Evolutionary conservation across 2,888 invertebrate species (phyloP).

Genomic region (Penaeus monodon): DNA sequence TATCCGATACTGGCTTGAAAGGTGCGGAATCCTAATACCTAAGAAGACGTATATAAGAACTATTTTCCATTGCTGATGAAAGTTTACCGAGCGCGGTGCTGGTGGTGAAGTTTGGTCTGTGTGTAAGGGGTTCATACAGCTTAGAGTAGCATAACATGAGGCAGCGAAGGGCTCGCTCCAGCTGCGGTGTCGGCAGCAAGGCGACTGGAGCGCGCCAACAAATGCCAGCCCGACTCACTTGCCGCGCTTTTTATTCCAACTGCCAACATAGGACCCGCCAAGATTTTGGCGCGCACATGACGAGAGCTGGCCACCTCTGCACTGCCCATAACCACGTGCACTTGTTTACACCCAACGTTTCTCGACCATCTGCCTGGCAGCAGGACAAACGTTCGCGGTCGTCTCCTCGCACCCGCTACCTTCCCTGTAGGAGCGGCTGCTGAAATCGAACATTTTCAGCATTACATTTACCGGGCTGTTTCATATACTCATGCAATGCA

Average conservation of each 20-base stretch:
- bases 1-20: slow-evolving; percentile 64
- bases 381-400: slow-evolving; percentile 54
- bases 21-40: slow-evolving; percentile 64
- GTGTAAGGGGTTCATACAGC: slow-evolving; percentile 52
- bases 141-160: slow-evolving; percentile 55
- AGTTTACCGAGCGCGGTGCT: slow-evolving; percentile 45
- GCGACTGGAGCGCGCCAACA: slow-evolving; percentile 65
- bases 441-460: slow-evolving; percentile 24
- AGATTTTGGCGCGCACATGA: slow-evolving; percentile 64
- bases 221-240: slow-evolving; percentile 64
- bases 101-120: slow-evolving; percentile 60
- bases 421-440: slow-evolving; percentile 16
- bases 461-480: background rate
- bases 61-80: slow-evolving; percentile 62
- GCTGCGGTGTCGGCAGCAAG: slow-evolving; percentile 65
- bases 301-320: slow-evolving; percentile 63
- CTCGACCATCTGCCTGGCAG: slow-evolving; percentile 60
- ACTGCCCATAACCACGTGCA: slow-evolving; percentile 63
- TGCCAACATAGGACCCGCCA: slow-evolving; percentile 64
- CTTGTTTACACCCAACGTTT: slow-evolving; percentile 63
- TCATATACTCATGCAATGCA: background rate
- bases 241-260: slow-evolving; percentile 66
- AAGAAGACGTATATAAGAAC: slow-evolving; percentile 64
- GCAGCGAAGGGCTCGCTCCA: slow-evolving; percentile 62
- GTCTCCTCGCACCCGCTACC: slow-evolving; percentile 40